These are phyloP conservation scores for Grammatotria lemairii DNA, from an alignment of 2,113 vertebrate genomes.

Conservation along the genomic window DNA sequence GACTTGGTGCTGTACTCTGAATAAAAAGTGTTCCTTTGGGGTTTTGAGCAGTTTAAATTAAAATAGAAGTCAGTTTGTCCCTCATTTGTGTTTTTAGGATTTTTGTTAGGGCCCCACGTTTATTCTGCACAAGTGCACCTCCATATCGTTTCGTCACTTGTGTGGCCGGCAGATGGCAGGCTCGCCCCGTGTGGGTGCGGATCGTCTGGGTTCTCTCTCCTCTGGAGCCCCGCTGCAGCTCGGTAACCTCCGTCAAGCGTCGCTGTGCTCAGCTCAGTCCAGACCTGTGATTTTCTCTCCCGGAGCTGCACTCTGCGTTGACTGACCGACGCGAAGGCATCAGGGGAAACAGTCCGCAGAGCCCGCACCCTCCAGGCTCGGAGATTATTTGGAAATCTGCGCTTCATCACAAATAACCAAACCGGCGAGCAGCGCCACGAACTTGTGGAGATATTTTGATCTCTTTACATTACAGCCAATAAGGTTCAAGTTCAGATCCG, in stretches of 20 bases:
- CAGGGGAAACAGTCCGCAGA: neutral
- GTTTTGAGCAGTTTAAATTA: neutral
- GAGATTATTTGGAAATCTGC: neutral
- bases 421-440: neutral
- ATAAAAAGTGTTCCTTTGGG: fast-evolving
- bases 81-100: neutral
- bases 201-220: neutral
- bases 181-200: neutral
- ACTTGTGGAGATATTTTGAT: conserved; percentile 1
- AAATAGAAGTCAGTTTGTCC: neutral
- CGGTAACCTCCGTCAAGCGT: neutral
- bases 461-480: neutral
- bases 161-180: conserved; percentile 2
- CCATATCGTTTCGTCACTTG: too few species aligned
- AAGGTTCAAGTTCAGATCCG: neutral
- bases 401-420: neutral
- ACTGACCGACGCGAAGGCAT: neutral
- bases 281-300: neutral
- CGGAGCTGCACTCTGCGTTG: neutral
- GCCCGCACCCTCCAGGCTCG: neutral
- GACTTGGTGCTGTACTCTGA: neutral
- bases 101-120: neutral
- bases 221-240: neutral
- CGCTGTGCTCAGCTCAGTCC: neutral
- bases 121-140: neutral